Conservation (phyloP, 2,888 invertebrate genomes). For the Drosophila greeni region DNA sequence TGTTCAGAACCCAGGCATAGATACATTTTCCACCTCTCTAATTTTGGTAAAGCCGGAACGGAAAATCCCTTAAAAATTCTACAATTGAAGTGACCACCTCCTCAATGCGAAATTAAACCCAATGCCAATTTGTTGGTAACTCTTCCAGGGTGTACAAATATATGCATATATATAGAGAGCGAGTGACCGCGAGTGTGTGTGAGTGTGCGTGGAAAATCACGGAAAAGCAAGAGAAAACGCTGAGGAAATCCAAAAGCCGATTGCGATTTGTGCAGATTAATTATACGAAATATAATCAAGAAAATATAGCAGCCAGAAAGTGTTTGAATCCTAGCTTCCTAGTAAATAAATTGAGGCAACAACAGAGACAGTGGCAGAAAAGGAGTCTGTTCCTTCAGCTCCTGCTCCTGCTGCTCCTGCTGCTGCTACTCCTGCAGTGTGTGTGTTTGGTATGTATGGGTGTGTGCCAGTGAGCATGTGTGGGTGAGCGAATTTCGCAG, state of each 20-base stretch:
- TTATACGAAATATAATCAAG: conserved; percentile 4
- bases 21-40: conserved; percentile 65
- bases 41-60: conserved; percentile 22
- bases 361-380: conserved; percentile 42
- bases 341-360: conserved; percentile 66
- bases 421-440: conserved; percentile 48
- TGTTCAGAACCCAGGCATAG: conserved; percentile 62
- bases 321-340: too few species aligned
- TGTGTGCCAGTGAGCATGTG: conserved; percentile 26
- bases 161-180: conserved; percentile 52
- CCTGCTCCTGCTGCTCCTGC: neutral
- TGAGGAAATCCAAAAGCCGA: conserved; percentile 11
- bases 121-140: conserved; percentile 35
- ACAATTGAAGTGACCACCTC: conserved; percentile 18
- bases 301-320: too few species aligned
- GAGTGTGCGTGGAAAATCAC: conserved; percentile 31
- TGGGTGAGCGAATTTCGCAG: conserved; percentile 33
- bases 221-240: conserved; percentile 18
- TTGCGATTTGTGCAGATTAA: conserved; percentile 21
- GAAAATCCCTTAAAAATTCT: conserved; percentile 27
- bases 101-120: neutral
- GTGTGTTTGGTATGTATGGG: conserved; percentile 29
- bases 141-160: conserved; percentile 43
- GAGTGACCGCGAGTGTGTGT: conserved; percentile 37
- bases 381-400: conserved; percentile 46